Percentiles rank a stretch among this genome's conserved stretches.
phyloP scores from a whole-genome alignment of 2,797 vertebrate species.

The Eutrigla gurnardus region DNA sequence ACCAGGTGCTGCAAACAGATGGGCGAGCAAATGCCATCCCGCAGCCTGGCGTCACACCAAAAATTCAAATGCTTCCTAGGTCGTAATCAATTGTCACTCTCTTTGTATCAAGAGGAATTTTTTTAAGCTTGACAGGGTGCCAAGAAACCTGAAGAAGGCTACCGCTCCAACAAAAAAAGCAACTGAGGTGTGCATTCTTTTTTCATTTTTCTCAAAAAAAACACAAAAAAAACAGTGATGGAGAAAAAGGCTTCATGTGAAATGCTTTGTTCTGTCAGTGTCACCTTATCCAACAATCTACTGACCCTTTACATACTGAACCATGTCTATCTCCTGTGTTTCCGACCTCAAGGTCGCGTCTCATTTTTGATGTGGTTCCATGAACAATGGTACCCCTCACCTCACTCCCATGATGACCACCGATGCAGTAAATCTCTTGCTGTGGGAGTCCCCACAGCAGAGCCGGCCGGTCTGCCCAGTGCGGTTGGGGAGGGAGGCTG shows the following conservation, averaged over 20 bases:
- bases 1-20: conserved; percentile 68
- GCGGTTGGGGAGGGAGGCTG: conserved; percentile 26
- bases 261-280: background rate
- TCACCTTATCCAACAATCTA: conserved; percentile 16
- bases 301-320: conserved; percentile 14
- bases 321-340: conserved; percentile 32
- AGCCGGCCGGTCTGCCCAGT: conserved; percentile 25
- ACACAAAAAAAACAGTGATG: background rate
- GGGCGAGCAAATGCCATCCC: conserved; percentile 43
- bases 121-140: conserved; percentile 19
- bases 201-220: background rate
- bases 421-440: conserved; percentile 60
- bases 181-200: conserved; percentile 5
- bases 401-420: conserved; percentile 37
- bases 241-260: background rate
- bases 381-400: conserved; percentile 27
- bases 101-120: conserved; percentile 43
- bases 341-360: conserved; percentile 53
- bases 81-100: conserved; percentile 43
- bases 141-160: conserved; percentile 23
- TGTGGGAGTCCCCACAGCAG: conserved; percentile 36
- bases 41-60: conserved; percentile 37
- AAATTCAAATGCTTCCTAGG: conserved; percentile 16
- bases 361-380: conserved; percentile 55
- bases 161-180: conserved; percentile 37